These are phyloP conservation scores for Plecturocebus donacophilus DNA, from an alignment of 2,113 vertebrate genomes.

Conservation along the genomic window DNA sequence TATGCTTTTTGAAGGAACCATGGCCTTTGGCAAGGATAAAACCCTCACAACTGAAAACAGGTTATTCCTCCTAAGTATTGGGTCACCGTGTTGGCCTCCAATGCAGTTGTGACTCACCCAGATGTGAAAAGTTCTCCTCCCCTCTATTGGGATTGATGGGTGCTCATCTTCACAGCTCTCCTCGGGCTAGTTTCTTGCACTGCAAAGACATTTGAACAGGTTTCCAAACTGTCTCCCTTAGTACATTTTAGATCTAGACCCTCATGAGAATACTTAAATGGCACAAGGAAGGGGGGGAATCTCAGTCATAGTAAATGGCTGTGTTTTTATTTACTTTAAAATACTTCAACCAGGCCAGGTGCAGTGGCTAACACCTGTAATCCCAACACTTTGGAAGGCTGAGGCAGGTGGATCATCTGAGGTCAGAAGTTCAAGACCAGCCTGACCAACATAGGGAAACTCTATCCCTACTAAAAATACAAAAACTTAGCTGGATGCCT, in stretches of 20 bases:
- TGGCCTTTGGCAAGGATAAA: neutral
- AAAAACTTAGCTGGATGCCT: too few species aligned
- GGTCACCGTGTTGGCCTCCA: neutral
- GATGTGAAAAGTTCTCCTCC: neutral
- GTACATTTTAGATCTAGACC: neutral
- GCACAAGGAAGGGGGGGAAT: neutral
- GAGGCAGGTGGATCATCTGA: too few species aligned
- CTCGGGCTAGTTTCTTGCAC: neutral
- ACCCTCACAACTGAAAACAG: neutral
- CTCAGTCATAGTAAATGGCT: neutral
- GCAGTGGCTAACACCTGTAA: too few species aligned
- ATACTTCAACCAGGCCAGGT: neutral
- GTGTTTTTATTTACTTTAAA: conserved; percentile 24
- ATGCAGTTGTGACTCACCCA: neutral
- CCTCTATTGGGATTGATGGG: neutral
- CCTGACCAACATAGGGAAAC: too few species aligned
- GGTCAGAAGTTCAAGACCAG: too few species aligned
- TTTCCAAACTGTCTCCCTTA: neutral
- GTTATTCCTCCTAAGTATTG: neutral
- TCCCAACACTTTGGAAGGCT: too few species aligned
- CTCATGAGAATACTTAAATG: neutral
- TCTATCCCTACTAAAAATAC: too few species aligned
- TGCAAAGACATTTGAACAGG: neutral
- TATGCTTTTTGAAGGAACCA: neutral
- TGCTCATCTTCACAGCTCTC: neutral